Percentiles rank a stretch among this genome's conserved stretches.
Evolutionary conservation across 2,113 vertebrate species (phyloP).

Genomic region (Lagopus leucura): DNA sequence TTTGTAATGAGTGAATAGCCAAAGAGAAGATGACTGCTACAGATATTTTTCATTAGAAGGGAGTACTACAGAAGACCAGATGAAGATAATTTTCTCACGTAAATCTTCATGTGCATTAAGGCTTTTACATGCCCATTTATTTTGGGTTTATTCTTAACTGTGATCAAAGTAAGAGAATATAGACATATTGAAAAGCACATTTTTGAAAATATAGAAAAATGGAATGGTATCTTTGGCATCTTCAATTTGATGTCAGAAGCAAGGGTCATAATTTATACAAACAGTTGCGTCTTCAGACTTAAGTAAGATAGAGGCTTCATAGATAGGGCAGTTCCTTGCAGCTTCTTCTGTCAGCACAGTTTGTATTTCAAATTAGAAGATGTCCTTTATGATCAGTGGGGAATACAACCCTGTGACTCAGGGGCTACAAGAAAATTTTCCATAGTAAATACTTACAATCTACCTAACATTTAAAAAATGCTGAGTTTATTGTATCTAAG

Average conservation of each 20-base stretch:
- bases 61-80: neutral
- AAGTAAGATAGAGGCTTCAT: neutral
- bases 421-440: neutral
- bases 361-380: neutral
- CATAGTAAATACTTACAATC: neutral
- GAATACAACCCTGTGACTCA: neutral
- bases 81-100: neutral
- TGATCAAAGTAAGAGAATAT: neutral
- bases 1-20: neutral
- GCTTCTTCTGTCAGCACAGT: neutral
- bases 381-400: neutral
- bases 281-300: neutral
- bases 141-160: neutral
- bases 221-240: neutral
- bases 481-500: neutral
- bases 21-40: neutral
- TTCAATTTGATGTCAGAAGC: neutral
- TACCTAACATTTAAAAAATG: neutral
- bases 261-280: neutral
- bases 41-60: fast-evolving
- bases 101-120: neutral
- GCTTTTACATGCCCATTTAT: neutral
- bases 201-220: neutral
- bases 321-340: neutral
- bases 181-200: neutral